Evolutionary conservation across 92 coral and sea anemone species (phyloP), one percentile per base, ranked within the genome.

Genomic region (Parazoanthus swiftii): DNA sequence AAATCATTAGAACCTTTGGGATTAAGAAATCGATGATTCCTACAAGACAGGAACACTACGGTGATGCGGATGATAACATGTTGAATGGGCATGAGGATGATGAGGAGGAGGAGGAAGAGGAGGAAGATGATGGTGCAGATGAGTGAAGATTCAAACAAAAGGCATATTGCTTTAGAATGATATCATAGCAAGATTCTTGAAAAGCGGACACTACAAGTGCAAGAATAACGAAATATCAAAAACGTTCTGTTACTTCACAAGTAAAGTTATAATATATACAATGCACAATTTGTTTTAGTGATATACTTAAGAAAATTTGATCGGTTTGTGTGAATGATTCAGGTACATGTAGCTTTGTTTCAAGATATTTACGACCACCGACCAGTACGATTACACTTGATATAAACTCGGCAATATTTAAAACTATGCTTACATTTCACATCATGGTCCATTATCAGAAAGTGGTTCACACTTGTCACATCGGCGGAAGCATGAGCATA

Each of bases 21-120:
- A 84, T 84, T 68, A 46, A 29, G 44, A 84, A 72, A 71, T 84
- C 87, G 20, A 70, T 71, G 87, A 84, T 84, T 84, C 87, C 87
- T n/a, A 43, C 87, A 71, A 84, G 87, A 15, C 87, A 71, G 44
- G 77, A 84, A 6, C 67, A 59, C 15, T 71, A 84, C 38, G 63
- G 87, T 46, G 67, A 71, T 18, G 39, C 9, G 5, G 66, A 72
- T 8, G 21, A 84, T 38, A 68, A 37, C 5, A 71, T 29, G 65
- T n/a, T 48, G 13, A 84, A 84, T 68, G 79, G 87, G 8, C 67
- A 84, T 26, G 66, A 44, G 6, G 26, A 8, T 43, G 76, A 83
- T 23, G 77, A 83, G 9, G 86, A 67, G 1, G 86, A 39, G 10
- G 76, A 82, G 16, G 56, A 82, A 25, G 86, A 82, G 4, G 86